These are phyloP conservation scores for Sebastes matsubarae DNA, from an alignment of 2,797 vertebrate species.

Conservation along the genomic window DNA sequence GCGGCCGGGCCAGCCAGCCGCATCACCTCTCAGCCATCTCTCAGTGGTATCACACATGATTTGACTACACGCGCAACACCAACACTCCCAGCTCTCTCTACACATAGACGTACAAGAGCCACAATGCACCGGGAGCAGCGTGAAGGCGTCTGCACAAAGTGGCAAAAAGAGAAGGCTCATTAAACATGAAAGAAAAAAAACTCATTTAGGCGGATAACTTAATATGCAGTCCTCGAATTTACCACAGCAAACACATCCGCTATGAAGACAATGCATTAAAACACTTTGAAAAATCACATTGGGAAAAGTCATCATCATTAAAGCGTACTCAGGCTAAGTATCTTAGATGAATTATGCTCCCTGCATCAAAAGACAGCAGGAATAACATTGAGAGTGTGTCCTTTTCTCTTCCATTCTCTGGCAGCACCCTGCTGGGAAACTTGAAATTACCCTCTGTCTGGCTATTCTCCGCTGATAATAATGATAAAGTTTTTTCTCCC, in stretches of 20 bases:
- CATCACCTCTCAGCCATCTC: slow-evolving; percentile 48
- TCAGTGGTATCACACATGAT: slow-evolving; percentile 36
- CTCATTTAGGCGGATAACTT: slow-evolving; percentile 64
- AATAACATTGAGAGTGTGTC: slow-evolving; percentile 82
- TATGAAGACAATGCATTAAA: slow-evolving; percentile 81
- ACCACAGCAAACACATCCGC: slow-evolving; percentile 75
- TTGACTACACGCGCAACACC: slow-evolving; percentile 10
- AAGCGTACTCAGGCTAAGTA: slow-evolving; percentile 81
- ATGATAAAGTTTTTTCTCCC: slow-evolving; percentile 81
- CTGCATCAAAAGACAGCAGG: slow-evolving; percentile 76
- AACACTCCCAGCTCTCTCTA: background rate
- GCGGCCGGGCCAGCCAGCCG: slow-evolving; percentile 10
- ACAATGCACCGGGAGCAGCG: background rate
- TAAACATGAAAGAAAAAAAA: slow-evolving; percentile 54
- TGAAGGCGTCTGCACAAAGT: slow-evolving; percentile 9
- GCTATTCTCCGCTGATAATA: slow-evolving; percentile 84
- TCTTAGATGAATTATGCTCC: slow-evolving; percentile 80
- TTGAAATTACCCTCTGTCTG: slow-evolving; percentile 84
- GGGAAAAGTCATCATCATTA: slow-evolving; percentile 86
- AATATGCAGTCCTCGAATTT: slow-evolving; percentile 69
- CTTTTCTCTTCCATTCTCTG: slow-evolving; percentile 71
- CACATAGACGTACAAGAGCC: background rate
- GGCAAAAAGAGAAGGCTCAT: slow-evolving; percentile 61
- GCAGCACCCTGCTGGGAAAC: slow-evolving; percentile 84
- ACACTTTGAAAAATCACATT: slow-evolving; percentile 81